Percentiles rank a stretch among this genome's conserved stretches.
phyloP scores from a whole-genome alignment of 1,140 invertebrate species.

The Ips typographus region DNA sequence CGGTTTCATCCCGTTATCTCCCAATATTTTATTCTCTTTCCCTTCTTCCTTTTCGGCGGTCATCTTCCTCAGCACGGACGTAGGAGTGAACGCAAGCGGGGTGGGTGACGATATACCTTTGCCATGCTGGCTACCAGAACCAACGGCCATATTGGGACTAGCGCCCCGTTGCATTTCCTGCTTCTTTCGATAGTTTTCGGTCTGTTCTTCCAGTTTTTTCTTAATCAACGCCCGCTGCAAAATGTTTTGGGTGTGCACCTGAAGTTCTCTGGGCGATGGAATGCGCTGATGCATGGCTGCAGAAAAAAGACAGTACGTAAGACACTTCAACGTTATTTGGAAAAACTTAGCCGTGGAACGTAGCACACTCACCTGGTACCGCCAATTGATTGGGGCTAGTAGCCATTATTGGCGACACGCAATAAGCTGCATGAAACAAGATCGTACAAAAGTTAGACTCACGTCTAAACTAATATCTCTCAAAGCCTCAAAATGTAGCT shows the following conservation, averaged over 20 bases:
- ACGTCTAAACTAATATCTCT: neutral
- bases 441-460: constrained; percentile 9
- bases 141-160: constrained; percentile 38
- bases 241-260: constrained; percentile 78
- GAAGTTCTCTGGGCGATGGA: constrained; percentile 79
- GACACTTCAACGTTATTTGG: neutral
- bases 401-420: constrained; percentile 66
- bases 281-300: constrained; percentile 68
- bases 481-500: neutral
- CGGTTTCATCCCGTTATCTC: constrained; percentile 40
- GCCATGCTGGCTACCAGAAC: constrained; percentile 17
- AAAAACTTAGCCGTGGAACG: neutral
- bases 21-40: constrained; percentile 42
- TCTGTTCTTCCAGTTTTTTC: constrained; percentile 83
- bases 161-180: constrained; percentile 65
- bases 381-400: constrained; percentile 64
- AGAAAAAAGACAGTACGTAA: constrained; percentile 27
- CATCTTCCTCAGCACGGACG: constrained; percentile 87
- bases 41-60: constrained; percentile 79
- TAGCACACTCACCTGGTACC: constrained; percentile 53
- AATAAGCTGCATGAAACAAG: constrained; percentile 63
- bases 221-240: constrained; percentile 82
- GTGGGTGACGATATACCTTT: constrained; percentile 60
- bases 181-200: constrained; percentile 75
- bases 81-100: constrained; percentile 83